Evolutionary conservation across 1,140 invertebrate species (phyloP), one percentile per base, ranked within the genome.

Genomic region (Leptinotarsa undecemlineata): DNA sequence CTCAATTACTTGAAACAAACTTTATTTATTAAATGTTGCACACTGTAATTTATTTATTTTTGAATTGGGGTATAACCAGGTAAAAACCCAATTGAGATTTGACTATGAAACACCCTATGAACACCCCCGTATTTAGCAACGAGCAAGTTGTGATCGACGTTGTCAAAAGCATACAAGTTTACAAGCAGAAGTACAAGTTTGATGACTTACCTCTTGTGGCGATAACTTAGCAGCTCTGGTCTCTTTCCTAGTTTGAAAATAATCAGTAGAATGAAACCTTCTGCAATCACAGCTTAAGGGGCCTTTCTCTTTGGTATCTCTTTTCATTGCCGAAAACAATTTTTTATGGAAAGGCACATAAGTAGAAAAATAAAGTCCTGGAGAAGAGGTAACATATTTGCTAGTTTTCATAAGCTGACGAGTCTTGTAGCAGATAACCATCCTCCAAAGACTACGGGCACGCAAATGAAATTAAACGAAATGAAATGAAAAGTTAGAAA

Each of bases 201-300:
- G 19, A 68, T 48, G n/a, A 76, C 77, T 81, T 79, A 84, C 83
- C 81, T 84, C 83, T 77, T 83, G 82, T 62, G 82, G 83, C 11
- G 81, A 79, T 42, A 84, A 71, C 76, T 84, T 84, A 13, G 81
- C 76, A 63, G 80, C 73, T 1, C 73, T 74, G 69, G 73, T 72
- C 51, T 77, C 19, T 75, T 68, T 77, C 81, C 51, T 57, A 19
- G 78, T 72, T 76, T 80, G 42, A 79, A 79, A 75, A 75, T 71
- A 71, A 23, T 71, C 69, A 17, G 48, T 48, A 15, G 69, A 80
- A 73, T 82, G 81, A 51, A 79, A 78, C 48, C 73, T 57, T 17
- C 51, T 72, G 75, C 78, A 42, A 68, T 74, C 60, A 67, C 74
- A 80, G 51, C 67, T 78, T 51, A 74, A 68, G 8, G 57, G 72